These are phyloP conservation scores for Parnassius smintheus DNA, from an alignment of 2,888 invertebrate genomes.

Conservation along the genomic window DNA sequence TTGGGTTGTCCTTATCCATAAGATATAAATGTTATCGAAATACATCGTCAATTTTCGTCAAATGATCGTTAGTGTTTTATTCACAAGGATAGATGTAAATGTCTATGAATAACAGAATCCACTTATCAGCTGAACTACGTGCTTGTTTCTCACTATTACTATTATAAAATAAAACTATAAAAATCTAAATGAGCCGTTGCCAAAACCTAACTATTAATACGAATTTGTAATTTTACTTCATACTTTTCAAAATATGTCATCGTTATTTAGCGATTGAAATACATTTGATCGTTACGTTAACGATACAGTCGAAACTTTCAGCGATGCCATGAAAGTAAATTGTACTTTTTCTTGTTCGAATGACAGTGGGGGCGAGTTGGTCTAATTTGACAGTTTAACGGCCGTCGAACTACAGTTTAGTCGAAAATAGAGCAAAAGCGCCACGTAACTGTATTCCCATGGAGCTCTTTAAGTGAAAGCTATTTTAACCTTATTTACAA, in stretches of 20 bases:
- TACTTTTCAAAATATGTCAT: slow-evolving; percentile 1
- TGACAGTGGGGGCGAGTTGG: slow-evolving; percentile 55
- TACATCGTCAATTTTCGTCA: no score
- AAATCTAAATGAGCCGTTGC: no score
- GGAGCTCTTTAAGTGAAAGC: slow-evolving; percentile 39
- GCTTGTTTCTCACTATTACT: no score
- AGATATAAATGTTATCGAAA: no score
- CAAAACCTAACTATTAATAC: no score
- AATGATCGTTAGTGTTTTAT: no score
- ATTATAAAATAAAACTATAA: no score
- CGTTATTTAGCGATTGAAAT: slow-evolving; percentile 17
- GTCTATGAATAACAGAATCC: no score
- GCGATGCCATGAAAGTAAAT: slow-evolving; percentile 65
- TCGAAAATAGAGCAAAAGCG: slow-evolving; percentile 41
- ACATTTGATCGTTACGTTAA: slow-evolving; percentile 36
- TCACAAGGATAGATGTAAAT: no score
- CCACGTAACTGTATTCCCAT: slow-evolving; percentile 36
- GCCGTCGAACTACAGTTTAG: slow-evolving; percentile 49
- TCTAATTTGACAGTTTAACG: slow-evolving; percentile 66
- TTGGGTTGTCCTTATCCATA: no score
- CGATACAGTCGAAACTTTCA: slow-evolving; percentile 55
- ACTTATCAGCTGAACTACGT: no score
- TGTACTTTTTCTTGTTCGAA: slow-evolving; percentile 61
- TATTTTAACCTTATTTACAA: slow-evolving; percentile 42
- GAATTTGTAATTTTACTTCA: background rate